These are phyloP conservation scores for Rhodophaea formosa DNA, from an alignment of 2,888 invertebrate genomes.

Conservation along the genomic window DNA sequence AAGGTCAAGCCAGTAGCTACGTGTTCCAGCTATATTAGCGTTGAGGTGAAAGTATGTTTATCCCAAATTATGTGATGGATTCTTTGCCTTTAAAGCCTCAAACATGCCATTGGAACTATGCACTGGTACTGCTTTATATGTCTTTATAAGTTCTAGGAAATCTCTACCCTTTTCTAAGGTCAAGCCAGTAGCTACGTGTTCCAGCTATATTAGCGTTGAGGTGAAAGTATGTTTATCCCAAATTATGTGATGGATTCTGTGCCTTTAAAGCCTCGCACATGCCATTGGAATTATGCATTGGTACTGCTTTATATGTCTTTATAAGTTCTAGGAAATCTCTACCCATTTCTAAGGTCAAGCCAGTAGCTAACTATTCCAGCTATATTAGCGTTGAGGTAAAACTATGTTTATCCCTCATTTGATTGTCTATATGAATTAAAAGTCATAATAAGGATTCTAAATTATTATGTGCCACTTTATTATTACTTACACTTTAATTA, in stretches of 20 bases:
- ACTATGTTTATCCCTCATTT: no score
- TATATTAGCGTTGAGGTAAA: no score
- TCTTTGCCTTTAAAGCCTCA: neutral
- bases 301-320: neutral
- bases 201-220: no score
- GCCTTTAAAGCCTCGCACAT: neutral
- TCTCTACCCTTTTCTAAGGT: neutral
- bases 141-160: neutral
- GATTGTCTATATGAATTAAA: no score
- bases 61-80: slow-evolving; percentile 9
- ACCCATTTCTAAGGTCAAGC: neutral
- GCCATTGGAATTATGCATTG: neutral
- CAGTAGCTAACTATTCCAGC: no score
- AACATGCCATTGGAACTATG: neutral
- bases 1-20: neutral
- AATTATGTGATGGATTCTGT: slow-evolving; percentile 6
- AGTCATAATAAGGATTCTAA: no score
- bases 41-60: no score
- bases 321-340: neutral
- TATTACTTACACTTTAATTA: no score
- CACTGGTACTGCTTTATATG: neutral
- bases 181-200: neutral
- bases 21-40: no score
- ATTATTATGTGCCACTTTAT: no score
- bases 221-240: no score